Percentiles rank a stretch among this genome's conserved stretches.
Conservation (phyloP, 2,888 invertebrate genomes). For the Stenoptilia bipunctidactyla region DNA sequence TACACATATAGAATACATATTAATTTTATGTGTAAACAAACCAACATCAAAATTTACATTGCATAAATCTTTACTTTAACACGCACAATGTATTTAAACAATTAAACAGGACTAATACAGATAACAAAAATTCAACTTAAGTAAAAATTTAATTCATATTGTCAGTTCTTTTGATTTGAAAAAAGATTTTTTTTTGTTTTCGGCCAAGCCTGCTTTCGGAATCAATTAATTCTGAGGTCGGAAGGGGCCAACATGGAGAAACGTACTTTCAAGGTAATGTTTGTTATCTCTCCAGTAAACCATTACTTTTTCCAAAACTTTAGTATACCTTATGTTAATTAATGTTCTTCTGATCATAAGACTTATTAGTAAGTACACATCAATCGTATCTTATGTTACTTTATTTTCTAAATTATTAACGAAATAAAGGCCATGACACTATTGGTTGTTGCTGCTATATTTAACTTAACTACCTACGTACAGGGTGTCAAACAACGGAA, state of each 20-base stretch:
- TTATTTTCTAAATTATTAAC: slow-evolving; percentile 29
- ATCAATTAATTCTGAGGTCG: no score
- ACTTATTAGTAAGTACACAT: slow-evolving; percentile 31
- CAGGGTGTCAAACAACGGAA: not conserved
- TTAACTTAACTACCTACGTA: slow-evolving; percentile 14
- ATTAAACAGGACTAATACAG: no score
- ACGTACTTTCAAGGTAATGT: not conserved
- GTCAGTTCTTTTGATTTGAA: no score
- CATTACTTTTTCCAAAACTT: slow-evolving; percentile 32
- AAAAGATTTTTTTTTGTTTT: no score
- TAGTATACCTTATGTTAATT: slow-evolving; percentile 28
- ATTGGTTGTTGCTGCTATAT: slow-evolving; percentile 11
- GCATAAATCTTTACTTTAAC: not conserved
- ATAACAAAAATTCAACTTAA: no score
- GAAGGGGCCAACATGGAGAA: no score
- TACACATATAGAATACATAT: slow-evolving; percentile 50
- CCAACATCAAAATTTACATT: not conserved
- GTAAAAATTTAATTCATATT: no score
- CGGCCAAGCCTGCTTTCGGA: no score
- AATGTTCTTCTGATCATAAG: slow-evolving; percentile 39
- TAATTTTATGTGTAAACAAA: slow-evolving; percentile 30
- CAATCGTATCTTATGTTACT: slow-evolving; percentile 44
- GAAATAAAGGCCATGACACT: slow-evolving; percentile 41
- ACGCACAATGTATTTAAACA: no score
- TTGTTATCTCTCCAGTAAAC: slow-evolving; percentile 25